Evolutionary conservation across 2,797 vertebrate genomes (phyloP).

Genomic region (Artibeus lituratus): DNA sequence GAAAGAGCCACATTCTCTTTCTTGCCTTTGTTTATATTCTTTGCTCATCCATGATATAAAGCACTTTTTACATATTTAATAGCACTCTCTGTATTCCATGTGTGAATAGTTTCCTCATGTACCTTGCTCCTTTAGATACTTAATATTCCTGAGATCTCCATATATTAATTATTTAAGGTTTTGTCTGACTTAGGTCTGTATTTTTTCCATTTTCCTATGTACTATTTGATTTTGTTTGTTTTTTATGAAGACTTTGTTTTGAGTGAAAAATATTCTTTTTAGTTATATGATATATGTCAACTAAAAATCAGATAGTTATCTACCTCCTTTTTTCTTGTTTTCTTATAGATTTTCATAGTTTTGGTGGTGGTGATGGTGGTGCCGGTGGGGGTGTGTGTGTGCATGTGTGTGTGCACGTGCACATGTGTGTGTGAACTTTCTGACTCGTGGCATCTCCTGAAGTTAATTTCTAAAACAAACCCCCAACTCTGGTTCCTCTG

Average conservation of each 20-base stretch:
- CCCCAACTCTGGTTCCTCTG: not conserved
- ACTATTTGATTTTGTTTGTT: not conserved
- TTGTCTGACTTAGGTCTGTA: not conserved
- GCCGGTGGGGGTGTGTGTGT: not conserved
- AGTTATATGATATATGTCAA: not conserved
- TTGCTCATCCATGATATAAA: not conserved
- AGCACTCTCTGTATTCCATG: not conserved
- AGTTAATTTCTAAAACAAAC: not conserved
- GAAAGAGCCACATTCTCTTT: not conserved
- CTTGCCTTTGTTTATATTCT: not conserved
- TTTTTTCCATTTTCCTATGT: not conserved
- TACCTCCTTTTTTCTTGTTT: not conserved
- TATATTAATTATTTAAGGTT: not conserved
- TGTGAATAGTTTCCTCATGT: not conserved
- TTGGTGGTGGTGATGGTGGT: not conserved
- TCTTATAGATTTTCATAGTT: not conserved
- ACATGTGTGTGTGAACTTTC: not conserved
- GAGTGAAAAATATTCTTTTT: not conserved
- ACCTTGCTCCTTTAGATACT: not conserved
- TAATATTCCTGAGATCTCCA: not conserved
- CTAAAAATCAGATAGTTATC: not conserved
- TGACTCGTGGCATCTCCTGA: not conserved
- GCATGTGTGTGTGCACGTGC: not conserved
- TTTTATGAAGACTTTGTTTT: not conserved
- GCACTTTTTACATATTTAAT: not conserved